These are phyloP conservation scores for Epinotia demarniana DNA, from an alignment of 2,888 invertebrate species.

Conservation along the genomic window DNA sequence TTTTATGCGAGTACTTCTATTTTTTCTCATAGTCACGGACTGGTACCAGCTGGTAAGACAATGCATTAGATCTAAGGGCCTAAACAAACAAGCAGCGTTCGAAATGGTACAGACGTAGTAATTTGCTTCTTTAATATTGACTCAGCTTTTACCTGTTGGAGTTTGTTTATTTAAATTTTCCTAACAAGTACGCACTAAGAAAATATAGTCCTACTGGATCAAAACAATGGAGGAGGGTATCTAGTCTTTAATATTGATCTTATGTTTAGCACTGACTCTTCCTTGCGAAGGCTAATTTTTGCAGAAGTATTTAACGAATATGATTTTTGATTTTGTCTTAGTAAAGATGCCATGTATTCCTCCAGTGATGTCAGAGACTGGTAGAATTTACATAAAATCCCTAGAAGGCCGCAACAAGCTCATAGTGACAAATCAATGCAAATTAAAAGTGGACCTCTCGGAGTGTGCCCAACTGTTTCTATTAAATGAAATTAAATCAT, in stretches of 20 bases:
- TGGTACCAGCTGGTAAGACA: conserved; percentile 49
- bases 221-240: background rate
- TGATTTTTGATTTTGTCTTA: too few species aligned
- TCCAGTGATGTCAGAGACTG: too few species aligned
- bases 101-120: conserved; percentile 57
- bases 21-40: conserved; percentile 24
- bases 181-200: conserved; percentile 6
- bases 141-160: conserved; percentile 60
- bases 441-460: background rate
- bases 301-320: too few species aligned
- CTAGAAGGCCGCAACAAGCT: background rate
- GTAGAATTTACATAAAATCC: background rate
- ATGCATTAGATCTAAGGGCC: conserved; percentile 49
- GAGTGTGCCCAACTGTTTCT: background rate
- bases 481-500: background rate
- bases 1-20: background rate
- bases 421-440: background rate
- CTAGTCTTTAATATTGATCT: too few species aligned
- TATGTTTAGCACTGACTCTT: too few species aligned
- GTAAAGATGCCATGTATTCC: too few species aligned
- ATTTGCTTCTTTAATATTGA: conserved; percentile 69
- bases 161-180: conserved; percentile 33
- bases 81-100: conserved; percentile 45
- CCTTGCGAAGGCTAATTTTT: too few species aligned
- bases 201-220: background rate